These are phyloP conservation scores for Dryoscopus gambensis DNA, from an alignment of 2,113 vertebrate species.

Conservation along the genomic window DNA sequence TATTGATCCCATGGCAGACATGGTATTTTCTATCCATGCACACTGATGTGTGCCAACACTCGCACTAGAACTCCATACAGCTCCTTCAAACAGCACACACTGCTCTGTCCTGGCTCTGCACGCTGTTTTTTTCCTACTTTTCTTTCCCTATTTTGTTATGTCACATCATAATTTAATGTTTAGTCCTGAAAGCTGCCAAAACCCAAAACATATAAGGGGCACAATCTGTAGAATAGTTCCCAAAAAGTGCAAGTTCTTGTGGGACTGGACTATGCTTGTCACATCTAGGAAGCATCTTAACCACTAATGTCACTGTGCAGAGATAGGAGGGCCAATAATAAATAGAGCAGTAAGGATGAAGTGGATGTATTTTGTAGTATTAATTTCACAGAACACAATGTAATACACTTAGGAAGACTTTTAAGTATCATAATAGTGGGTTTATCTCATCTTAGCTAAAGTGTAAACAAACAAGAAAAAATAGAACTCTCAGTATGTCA, in stretches of 20 bases:
- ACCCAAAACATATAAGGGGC: not conserved
- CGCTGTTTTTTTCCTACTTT: not conserved
- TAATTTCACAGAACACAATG: not conserved
- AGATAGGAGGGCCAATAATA: not conserved
- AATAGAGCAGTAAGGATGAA: not conserved
- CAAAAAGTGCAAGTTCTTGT: not conserved
- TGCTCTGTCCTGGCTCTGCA: not conserved
- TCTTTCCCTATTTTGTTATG: not conserved
- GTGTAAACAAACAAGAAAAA: slow-evolving; percentile 18
- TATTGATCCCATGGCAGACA: rapidly evolving
- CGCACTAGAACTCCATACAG: not conserved
- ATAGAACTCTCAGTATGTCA: not conserved
- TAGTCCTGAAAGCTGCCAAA: not conserved
- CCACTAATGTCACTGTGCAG: not conserved
- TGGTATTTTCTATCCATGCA: not conserved
- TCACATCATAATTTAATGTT: not conserved
- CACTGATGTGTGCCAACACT: not conserved
- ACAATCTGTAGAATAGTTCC: not conserved
- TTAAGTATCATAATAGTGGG: not conserved
- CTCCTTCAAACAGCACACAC: not conserved
- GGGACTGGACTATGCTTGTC: not conserved
- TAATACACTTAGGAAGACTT: not conserved
- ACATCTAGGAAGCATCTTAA: not conserved
- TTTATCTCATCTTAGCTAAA: not conserved
- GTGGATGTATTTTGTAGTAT: not conserved